Evolutionary conservation across 2,888 invertebrate genomes (phyloP).

Genomic region (Phaonia tiefii): DNA sequence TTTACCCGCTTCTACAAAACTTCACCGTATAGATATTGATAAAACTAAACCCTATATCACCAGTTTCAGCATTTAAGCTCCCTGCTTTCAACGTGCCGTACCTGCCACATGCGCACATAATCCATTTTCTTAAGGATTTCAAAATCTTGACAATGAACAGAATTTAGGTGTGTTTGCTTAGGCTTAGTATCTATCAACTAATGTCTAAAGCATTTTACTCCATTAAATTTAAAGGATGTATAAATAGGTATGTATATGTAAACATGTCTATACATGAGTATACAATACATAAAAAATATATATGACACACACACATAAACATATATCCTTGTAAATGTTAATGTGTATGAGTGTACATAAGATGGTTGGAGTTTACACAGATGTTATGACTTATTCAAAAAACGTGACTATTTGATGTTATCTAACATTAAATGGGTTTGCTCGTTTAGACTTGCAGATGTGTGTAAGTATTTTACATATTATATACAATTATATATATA

Average conservation of each 20-base stretch:
- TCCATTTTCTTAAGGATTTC: neutral
- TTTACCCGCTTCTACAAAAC: no score
- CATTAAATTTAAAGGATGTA: neutral
- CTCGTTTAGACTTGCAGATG: constrained; percentile 20
- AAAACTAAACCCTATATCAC: no score
- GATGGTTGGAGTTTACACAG: constrained; percentile 8
- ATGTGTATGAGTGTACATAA: neutral
- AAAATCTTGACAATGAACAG: constrained; percentile 2
- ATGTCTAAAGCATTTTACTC: neutral
- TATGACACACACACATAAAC: constrained; percentile 9
- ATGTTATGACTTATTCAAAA: constrained; percentile 53
- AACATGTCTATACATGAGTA: neutral
- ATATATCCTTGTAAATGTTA: neutral
- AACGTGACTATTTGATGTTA: constrained; percentile 48
- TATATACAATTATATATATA: no score
- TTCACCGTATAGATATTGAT: no score
- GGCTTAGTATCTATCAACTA: constrained; percentile 17
- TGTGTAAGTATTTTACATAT: no score
- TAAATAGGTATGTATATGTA: neutral
- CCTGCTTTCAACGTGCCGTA: no score
- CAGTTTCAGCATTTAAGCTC: no score
- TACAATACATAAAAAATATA: constrained; percentile 9
- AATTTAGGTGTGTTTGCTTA: constrained; percentile 10
- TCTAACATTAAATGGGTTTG: constrained; percentile 39
- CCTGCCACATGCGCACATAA: neutral